These are phyloP conservation scores for Nysson spinosus DNA, from an alignment of 2,888 invertebrate species.

Conservation along the genomic window DNA sequence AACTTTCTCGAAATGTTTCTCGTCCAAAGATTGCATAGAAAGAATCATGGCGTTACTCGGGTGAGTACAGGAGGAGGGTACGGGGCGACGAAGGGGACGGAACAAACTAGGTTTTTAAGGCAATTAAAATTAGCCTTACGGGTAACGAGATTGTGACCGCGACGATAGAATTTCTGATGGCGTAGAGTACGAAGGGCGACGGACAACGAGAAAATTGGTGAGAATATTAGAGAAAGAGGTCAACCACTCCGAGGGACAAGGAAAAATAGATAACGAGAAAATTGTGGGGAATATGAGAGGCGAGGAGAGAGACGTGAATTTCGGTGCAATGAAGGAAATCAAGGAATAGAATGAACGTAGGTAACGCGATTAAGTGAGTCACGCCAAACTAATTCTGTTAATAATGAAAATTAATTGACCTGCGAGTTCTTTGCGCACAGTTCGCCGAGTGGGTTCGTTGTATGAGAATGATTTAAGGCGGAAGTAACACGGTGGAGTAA, in stretches of 20 bases:
- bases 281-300: not conserved
- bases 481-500: not conserved
- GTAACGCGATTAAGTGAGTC: conserved; percentile 35
- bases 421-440: conserved; percentile 40
- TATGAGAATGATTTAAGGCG: too few species aligned
- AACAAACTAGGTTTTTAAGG: conserved; percentile 21
- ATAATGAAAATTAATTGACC: conserved; percentile 59
- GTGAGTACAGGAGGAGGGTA: too few species aligned
- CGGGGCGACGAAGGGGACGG: not conserved
- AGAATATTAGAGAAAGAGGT: not conserved
- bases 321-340: conserved; percentile 10
- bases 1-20: too few species aligned
- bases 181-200: not conserved
- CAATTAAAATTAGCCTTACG: conserved; percentile 42
- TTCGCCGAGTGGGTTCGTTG: conserved; percentile 37
- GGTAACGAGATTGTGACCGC: conserved; percentile 33
- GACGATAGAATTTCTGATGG: conserved; percentile 15
- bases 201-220: not conserved
- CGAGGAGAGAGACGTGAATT: not conserved
- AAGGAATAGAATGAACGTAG: conserved; percentile 15
- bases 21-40: too few species aligned
- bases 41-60: too few species aligned
- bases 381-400: conserved; percentile 47
- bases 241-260: not conserved
- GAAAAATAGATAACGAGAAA: conserved; percentile 1